Evolutionary conservation across 2,113 vertebrate species (phyloP).

Genomic region (Dendropsophus ebraccatus): DNA sequence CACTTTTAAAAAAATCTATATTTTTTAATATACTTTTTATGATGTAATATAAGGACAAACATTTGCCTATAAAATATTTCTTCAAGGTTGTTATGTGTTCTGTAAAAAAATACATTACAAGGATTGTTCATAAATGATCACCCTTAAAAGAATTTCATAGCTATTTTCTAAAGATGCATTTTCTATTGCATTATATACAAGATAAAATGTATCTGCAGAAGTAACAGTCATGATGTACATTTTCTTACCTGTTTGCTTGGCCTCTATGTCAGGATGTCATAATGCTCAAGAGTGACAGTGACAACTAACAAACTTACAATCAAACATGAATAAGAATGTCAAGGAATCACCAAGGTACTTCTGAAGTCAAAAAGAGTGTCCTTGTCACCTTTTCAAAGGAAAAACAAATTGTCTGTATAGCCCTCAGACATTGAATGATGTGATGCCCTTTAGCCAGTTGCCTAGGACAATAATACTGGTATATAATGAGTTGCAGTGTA

Average conservation of each 20-base stretch:
- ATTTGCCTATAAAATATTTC: too few species aligned
- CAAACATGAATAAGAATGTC: slow-evolving; percentile 37
- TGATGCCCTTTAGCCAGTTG: slow-evolving; percentile 31
- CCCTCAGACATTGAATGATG: slow-evolving; percentile 31
- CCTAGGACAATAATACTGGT: slow-evolving; percentile 31
- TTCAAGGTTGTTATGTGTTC: too few species aligned
- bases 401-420: slow-evolving; percentile 27
- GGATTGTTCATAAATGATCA: not conserved
- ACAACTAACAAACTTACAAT: slow-evolving; percentile 33
- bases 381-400: slow-evolving; percentile 43
- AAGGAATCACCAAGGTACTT: slow-evolving; percentile 32
- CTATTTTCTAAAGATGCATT: not conserved
- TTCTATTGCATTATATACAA: not conserved
- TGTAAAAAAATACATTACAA: not conserved
- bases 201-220: not conserved
- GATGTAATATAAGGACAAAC: too few species aligned
- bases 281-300: slow-evolving; percentile 6
- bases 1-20: too few species aligned
- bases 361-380: slow-evolving; percentile 35
- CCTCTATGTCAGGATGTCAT: not conserved
- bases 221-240: not conserved
- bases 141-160: too few species aligned
- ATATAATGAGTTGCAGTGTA: slow-evolving; percentile 30
- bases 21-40: too few species aligned
- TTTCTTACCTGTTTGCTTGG: slow-evolving; percentile 1